Conservation (phyloP, 2,113 vertebrate genomes). For the Nibea albiflora region DNA sequence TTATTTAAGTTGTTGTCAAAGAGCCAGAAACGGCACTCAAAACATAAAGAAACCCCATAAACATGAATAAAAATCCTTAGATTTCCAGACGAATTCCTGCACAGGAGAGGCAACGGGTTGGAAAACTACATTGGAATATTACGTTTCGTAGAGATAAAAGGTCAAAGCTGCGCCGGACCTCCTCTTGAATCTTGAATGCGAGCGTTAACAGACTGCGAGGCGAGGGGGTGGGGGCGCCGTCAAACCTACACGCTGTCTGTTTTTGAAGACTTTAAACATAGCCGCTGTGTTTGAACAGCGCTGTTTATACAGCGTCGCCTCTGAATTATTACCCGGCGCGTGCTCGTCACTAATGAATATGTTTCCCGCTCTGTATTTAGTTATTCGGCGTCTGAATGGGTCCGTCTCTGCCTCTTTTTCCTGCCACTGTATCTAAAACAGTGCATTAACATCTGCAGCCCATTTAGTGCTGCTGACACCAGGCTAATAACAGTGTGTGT, state of each 20-base stretch:
- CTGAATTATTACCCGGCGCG: slow-evolving; percentile 45
- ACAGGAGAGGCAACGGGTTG: neutral
- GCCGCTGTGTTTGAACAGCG: slow-evolving; percentile 47
- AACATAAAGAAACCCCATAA: neutral
- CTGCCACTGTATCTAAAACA: slow-evolving; percentile 80
- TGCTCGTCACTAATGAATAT: slow-evolving; percentile 54
- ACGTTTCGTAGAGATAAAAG: neutral
- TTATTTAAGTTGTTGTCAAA: no score
- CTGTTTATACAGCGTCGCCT: slow-evolving; percentile 61
- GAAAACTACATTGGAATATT: neutral
- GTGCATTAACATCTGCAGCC: slow-evolving; percentile 85
- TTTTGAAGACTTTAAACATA: slow-evolving; percentile 51
- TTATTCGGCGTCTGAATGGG: slow-evolving; percentile 62
- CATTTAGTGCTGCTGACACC: slow-evolving; percentile 80
- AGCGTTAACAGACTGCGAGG: neutral
- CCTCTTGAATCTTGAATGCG: neutral
- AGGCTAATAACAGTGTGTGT: slow-evolving; percentile 82
- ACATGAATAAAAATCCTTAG: neutral
- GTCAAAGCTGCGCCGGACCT: neutral
- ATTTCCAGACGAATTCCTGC: no score
- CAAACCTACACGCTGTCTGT: slow-evolving; percentile 27
- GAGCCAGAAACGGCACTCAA: neutral
- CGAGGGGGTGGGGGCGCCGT: no score
- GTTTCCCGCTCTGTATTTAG: slow-evolving; percentile 56
- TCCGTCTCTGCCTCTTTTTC: slow-evolving; percentile 72